These are phyloP conservation scores for Anhinga anhinga DNA, from an alignment of 2,113 vertebrate species.

Conservation along the genomic window DNA sequence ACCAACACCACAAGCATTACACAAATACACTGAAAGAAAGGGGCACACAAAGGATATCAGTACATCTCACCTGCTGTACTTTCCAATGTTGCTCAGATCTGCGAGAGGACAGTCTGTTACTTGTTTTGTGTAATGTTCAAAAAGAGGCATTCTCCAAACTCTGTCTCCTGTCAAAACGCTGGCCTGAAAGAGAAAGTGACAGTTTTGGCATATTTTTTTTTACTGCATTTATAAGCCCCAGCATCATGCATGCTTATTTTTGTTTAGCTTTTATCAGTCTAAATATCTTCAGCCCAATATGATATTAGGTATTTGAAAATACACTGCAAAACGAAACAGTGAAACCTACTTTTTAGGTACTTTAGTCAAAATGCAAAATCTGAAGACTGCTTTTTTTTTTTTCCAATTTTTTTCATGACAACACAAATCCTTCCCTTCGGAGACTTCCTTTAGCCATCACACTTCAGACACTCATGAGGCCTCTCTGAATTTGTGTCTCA, in stretches of 20 bases:
- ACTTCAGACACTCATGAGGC: neutral
- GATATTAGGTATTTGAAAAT: neutral
- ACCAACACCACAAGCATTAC: neutral
- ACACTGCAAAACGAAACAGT: neutral
- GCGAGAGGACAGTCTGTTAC: slow-evolving; percentile 90
- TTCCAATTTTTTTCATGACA: neutral
- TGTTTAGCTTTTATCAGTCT: neutral
- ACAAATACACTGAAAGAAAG: neutral
- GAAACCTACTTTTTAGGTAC: neutral
- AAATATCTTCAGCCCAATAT: neutral
- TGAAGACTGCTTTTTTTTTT: neutral
- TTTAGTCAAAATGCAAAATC: neutral
- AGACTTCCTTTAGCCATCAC: neutral
- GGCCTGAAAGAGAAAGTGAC: slow-evolving; percentile 74
- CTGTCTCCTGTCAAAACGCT: slow-evolving; percentile 92
- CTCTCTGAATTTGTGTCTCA: neutral
- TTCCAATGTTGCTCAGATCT: slow-evolving; percentile 95
- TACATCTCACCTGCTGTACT: slow-evolving; percentile 85
- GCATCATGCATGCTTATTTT: neutral
- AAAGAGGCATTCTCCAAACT: slow-evolving; percentile 98
- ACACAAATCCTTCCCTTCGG: neutral
- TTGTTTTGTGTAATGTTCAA: slow-evolving; percentile 93
- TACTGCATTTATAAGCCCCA: neutral
- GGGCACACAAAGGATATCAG: neutral
- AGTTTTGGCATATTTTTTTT: neutral